These are phyloP conservation scores for Triplophysa yarkandensis DNA, from an alignment of 2,797 vertebrate species.

Conservation along the genomic window DNA sequence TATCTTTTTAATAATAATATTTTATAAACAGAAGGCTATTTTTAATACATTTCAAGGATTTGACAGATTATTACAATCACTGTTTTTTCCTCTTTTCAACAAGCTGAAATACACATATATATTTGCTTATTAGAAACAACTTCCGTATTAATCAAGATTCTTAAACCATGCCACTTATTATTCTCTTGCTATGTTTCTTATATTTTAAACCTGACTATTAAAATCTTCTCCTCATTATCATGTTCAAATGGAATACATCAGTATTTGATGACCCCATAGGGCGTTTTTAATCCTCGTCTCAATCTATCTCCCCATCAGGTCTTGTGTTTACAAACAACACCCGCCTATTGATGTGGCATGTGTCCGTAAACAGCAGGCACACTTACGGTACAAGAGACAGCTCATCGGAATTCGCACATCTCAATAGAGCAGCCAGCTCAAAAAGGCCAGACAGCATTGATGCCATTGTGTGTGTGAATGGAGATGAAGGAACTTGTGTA, in stretches of 20 bases:
- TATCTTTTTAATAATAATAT: too few relatives aligned
- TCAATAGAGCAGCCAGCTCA: constrained; percentile 36
- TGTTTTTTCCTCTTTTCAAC: too few relatives aligned
- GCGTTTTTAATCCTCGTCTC: constrained; percentile 46
- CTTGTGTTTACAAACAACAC: constrained; percentile 58
- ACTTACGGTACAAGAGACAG: constrained; percentile 55
- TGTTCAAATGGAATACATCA: constrained; percentile 51
- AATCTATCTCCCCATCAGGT: constrained; percentile 53
- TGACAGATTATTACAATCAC: not conserved
- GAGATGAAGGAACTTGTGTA: constrained; percentile 51
- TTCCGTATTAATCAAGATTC: too few relatives aligned
- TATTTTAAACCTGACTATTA: not conserved
- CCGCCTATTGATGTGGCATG: constrained; percentile 57
- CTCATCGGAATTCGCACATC: constrained; percentile 40
- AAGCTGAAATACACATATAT: not conserved
- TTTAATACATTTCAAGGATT: too few relatives aligned
- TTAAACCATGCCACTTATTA: not conserved
- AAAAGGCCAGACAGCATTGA: constrained; percentile 44
- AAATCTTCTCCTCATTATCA: constrained; percentile 14
- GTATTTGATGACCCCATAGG: constrained; percentile 51
- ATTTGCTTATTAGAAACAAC: too few relatives aligned
- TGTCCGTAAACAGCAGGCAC: constrained; percentile 61
- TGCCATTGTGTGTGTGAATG: constrained; percentile 56
- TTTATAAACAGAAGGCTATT: too few relatives aligned
- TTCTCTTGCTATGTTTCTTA: not conserved